Base-by-base conservation (phyloP, 2,113 vertebrate species). In the Willisornis vidua region DNA sequence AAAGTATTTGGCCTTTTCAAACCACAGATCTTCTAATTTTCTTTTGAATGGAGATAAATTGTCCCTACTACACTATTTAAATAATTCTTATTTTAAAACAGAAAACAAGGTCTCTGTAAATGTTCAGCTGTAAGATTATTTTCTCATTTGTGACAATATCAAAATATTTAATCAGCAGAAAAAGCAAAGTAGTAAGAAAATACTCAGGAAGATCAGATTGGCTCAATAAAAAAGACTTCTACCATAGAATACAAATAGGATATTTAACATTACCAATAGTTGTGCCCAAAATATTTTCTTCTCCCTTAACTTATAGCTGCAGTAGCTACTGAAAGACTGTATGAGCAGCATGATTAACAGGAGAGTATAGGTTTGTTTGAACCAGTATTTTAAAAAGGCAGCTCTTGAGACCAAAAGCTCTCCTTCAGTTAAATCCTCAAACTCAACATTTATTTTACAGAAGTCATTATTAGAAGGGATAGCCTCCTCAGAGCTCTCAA, bases 91-190 rank as follows among this genome's bases (percentile, higher is more conserved):
- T 93, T 88, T 94, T 80, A 81, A 92, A 97, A 96, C 68, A 85
- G 86, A 94, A 96, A 92, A 88, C 95, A 96, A 97, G n/a, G 66
- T 82, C 58, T 93, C 76, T 43, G 59, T 80, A 72, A 74, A 72
- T 95, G 74, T 89, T 96, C 80, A 96, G 33, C 83, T 95, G 87
- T 79, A 77, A 90, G 48, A 39, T 62, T 85, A 81, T 97, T 97
- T 83, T 63, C 79, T 97, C 68, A 95, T 93, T 91, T 80, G 66
- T 86, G 90, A 68, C 83, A 94, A 94, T 77, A 83, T 55, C 24
- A 80, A 95, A 95, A 81, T 85, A 77, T 94, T 95, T 96, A 68
- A 13, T 62, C 91, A 94, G 66, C 52, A 91, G 72, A 76, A 96
- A 92, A 92, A 90, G 31, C 52, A 94, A 89, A 58, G 23, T 77